Percentiles rank a stretch among this genome's conserved stretches.
Conservation (phyloP, 2,797 vertebrate species). For the Ciconia nigra region DNA sequence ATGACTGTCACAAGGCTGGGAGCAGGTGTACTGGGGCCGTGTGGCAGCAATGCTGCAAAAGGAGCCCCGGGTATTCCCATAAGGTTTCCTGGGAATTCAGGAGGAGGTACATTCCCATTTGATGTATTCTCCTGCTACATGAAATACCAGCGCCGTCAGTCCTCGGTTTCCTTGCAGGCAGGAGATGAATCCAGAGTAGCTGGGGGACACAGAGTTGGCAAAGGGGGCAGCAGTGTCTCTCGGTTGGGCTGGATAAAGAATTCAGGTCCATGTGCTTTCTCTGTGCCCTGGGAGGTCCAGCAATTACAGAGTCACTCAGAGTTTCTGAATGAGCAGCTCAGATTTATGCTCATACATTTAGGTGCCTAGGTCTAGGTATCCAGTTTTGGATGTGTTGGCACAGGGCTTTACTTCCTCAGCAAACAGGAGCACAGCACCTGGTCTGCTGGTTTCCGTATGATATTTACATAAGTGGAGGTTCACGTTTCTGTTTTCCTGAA, state of each 20-base stretch:
- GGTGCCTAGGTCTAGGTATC: not conserved
- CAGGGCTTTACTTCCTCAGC: not conserved
- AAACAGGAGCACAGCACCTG: not conserved
- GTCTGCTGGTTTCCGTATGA: not conserved
- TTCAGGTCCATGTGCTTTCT: not conserved
- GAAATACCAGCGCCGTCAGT: accelerated
- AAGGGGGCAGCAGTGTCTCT: not conserved
- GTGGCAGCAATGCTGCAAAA: not conserved
- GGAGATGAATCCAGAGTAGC: not conserved
- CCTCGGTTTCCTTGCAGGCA: not conserved
- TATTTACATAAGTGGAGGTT: not conserved
- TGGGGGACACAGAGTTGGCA: not conserved
- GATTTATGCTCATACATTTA: not conserved
- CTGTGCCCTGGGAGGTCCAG: not conserved
- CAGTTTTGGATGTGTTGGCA: not conserved
- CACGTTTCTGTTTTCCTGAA: not conserved
- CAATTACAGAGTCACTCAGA: not conserved
- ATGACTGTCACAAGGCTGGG: not conserved
- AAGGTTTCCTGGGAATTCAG: not conserved
- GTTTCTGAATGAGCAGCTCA: not conserved
- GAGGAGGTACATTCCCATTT: not conserved
- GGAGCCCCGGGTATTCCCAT: not conserved
- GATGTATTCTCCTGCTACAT: not conserved
- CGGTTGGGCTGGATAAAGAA: not conserved
- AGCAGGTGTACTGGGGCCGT: not conserved